Evolutionary conservation across 2,888 invertebrate species (phyloP), one percentile per base, ranked within the genome.

Genomic region (Trachelus iudaicus): DNA sequence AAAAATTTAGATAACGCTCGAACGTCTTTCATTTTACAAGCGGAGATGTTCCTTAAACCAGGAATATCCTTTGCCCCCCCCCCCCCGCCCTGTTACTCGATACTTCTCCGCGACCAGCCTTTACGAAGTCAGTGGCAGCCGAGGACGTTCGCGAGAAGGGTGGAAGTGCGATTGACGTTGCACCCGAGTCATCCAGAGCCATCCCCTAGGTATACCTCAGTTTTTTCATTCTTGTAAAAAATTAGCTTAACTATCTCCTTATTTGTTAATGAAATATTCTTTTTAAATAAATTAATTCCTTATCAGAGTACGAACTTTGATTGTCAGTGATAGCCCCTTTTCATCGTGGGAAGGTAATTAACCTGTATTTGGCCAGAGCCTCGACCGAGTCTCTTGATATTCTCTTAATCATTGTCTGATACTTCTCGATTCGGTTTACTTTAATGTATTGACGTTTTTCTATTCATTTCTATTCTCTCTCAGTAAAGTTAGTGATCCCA

Each of bases 151-250:
- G 73, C 79, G 78, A 77, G 79, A 77, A 80, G 73, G 76, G 30
- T 79, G 79, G 77, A 78, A 77, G 76, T 81, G 73, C 81, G 82
- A 85, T 81, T 84, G 84, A 80, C 80, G 79, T 80, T 35, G 79
- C 69, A 77, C 34, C 78, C 76, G 77, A 37, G 30, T 9, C 56
- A 9, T 56, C 23, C 56, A 56, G 3, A 40, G 69, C 77, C 77
- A 82, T 81, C 77, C 81, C 84, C 81, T 34, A 69, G 77, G 80
- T 81, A 77, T 79, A 80, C 75, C 82, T 81, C 85, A 83, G 81
- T 84, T 83, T 82, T 79, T 79, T 78, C 69, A 6, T 23, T 56
- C 9, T 56, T 23, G 0, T 56, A 9, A 15, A 56, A 56, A 56
- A 2, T 23, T 0, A 23, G 56, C 56, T 23, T 9, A 23, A 9